phyloP scores from a whole-genome alignment of 2,113 vertebrate genomes.

The Tauraco erythrolophus region DNA sequence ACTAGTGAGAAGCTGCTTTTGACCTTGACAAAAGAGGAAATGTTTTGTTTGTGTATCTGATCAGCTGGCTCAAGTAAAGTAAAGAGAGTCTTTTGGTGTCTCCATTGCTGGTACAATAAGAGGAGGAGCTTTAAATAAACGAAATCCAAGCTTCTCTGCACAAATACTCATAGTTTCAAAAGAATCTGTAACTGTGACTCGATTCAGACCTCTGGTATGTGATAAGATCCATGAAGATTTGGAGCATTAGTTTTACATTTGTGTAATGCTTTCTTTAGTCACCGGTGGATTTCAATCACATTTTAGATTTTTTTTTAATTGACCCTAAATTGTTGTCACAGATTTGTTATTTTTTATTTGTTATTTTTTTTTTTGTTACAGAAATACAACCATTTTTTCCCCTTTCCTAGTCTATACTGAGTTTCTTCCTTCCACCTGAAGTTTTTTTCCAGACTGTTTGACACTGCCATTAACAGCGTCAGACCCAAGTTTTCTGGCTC shows the following conservation, averaged over 20 bases:
- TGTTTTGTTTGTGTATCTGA: not conserved
- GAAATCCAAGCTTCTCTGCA: too few relatives aligned
- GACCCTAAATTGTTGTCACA: not conserved
- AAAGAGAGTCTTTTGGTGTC: not conserved
- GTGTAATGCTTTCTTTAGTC: not conserved
- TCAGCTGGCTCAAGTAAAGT: not conserved
- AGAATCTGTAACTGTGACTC: not conserved
- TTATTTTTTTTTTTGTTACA: not conserved
- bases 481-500: not conserved
- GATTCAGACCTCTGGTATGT: not conserved
- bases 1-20: not conserved
- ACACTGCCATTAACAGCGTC: not conserved
- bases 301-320: not conserved
- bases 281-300: accelerated
- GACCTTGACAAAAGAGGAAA: not conserved
- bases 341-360: not conserved
- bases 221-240: not conserved
- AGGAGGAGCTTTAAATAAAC: not conserved
- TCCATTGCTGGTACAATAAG: not conserved
- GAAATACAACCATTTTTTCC: not conserved
- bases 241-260: not conserved
- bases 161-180: not conserved
- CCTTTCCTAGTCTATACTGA: not conserved
- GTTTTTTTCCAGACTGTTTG: not conserved
- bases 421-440: not conserved